phyloP scores from a whole-genome alignment of 2,113 vertebrate species.

The Oreochromis tanganicae region DNA sequence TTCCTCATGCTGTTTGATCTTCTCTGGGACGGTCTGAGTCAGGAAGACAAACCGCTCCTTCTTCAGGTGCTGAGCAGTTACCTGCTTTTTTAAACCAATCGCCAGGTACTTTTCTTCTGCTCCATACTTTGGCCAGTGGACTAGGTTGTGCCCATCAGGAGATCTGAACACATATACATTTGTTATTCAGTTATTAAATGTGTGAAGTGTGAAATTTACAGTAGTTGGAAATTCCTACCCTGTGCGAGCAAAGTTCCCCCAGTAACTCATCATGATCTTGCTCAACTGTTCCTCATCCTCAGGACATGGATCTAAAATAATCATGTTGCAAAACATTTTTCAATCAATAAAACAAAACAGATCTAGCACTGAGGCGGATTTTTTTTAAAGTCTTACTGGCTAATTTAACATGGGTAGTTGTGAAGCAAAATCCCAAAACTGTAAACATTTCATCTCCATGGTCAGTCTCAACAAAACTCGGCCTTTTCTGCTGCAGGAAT shows the following conservation, averaged over 20 bases:
- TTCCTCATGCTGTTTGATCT: constrained; percentile 6
- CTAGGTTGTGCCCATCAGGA: rapidly evolving
- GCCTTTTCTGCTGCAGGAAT: constrained; percentile 31
- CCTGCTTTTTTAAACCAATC: constrained; percentile 55
- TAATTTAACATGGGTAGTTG: constrained; percentile 40
- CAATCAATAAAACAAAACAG: background rate
- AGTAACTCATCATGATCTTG: constrained; percentile 70
- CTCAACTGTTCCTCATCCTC: constrained; percentile 54
- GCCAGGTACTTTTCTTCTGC: constrained; percentile 38
- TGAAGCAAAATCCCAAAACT: constrained; percentile 79
- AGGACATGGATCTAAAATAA: constrained; percentile 37
- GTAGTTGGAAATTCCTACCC: constrained; percentile 32
- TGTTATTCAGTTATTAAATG: background rate
- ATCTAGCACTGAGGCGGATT: rapidly evolving
- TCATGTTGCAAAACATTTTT: background rate
- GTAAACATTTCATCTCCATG: constrained; percentile 78
- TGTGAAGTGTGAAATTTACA: background rate
- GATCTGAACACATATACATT: background rate
- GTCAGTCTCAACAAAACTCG: constrained; percentile 79
- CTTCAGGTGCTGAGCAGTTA: constrained; percentile 45
- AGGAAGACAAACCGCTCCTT: constrained; percentile 49
- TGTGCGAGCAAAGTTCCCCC: constrained; percentile 72
- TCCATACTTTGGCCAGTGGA: background rate
- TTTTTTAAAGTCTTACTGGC: constrained; percentile 4
- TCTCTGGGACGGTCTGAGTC: constrained; percentile 65